phyloP scores from a whole-genome alignment of 2,888 invertebrate genomes.

The Orthosia incerta region DNA sequence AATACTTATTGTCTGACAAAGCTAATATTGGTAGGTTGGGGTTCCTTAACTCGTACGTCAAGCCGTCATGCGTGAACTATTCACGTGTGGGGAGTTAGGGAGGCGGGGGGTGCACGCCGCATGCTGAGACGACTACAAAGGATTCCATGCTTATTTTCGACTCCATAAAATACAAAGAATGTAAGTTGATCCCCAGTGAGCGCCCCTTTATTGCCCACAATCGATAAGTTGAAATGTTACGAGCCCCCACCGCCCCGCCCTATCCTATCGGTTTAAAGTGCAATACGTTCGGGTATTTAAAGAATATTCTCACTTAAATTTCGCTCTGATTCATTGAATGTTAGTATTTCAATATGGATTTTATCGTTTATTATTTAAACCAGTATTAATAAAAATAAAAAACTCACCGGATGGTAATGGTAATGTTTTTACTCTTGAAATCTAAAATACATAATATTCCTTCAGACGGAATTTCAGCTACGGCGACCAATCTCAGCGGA shows the following conservation, averaged over 20 bases:
- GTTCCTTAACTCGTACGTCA: too few relatives aligned
- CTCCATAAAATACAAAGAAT: conserved; percentile 76
- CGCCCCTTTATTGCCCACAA: conserved; percentile 66
- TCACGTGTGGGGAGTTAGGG: not conserved
- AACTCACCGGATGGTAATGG: too few relatives aligned
- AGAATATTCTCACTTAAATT: conserved; percentile 48
- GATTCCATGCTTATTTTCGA: conserved; percentile 68
- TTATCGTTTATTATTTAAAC: not conserved
- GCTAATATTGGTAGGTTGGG: too few relatives aligned
- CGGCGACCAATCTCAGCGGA: too few relatives aligned
- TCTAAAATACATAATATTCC: too few relatives aligned
- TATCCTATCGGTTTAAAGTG: conserved; percentile 33
- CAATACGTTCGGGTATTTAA: conserved; percentile 60
- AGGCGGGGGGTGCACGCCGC: conserved; percentile 19
- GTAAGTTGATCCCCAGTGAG: conserved; percentile 63
- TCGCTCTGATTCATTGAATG: not conserved
- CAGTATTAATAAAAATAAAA: too few relatives aligned
- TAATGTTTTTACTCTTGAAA: too few relatives aligned
- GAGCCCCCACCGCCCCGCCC: conserved; percentile 16
- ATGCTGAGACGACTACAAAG: conserved; percentile 49
- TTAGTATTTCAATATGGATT: not conserved
- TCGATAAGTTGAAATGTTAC: conserved; percentile 65
- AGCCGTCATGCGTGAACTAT: conserved; percentile 5
- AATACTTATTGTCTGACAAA: too few relatives aligned
- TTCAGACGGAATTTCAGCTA: too few relatives aligned